Evolutionary conservation across 2,113 vertebrate species (phyloP), one percentile per base, ranked within the genome.

Genomic region (Crotalus horridus): DNA sequence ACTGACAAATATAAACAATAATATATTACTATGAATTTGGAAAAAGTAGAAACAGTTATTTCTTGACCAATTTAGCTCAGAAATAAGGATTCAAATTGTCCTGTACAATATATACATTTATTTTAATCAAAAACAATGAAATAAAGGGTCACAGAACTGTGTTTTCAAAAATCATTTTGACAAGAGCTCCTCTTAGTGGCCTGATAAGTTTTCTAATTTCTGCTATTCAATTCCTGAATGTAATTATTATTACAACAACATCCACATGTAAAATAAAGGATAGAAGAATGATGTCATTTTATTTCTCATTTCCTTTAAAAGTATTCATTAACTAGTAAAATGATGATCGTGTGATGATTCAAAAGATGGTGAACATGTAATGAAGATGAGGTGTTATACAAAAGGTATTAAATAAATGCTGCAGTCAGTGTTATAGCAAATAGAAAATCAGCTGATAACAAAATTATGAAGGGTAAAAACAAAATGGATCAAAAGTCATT

Each of bases 121-220:
- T 24, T 64, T 51, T 48, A 17, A 46, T 9, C 46, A 48, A 20
- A 4, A 13, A 5, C 43, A 59, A 43, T 89, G 87, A 93, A 85
- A 23, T 29, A 33, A 21, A n/a, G 91, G 46, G n/a, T 59, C 9
- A 59, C 54, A 12, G 2, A 91, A 12, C 87, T 89, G 15, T 0
- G 12, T 64, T 33, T 43, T 4, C 3, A 23, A 69, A 55, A 6
- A 96, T 97, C 0, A 1, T 59, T 90, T 97, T 94, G 95, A 9
- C 95, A 94, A 94, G 96, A 97, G 97, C 97, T 95, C 98, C 98
- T 43, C 97, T 95, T 17, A 92, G 97, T 94, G 98, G 96, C 29
- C 10, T 10, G 29, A 61, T 0, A 3, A 1, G 74, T 64, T 95
- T 95, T 92, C 94, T 94, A 94, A 93, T 85, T 91, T 55, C 21